Conservation (phyloP, 2,888 invertebrate species). For the Bursaphelenchus okinawaensis region DNA sequence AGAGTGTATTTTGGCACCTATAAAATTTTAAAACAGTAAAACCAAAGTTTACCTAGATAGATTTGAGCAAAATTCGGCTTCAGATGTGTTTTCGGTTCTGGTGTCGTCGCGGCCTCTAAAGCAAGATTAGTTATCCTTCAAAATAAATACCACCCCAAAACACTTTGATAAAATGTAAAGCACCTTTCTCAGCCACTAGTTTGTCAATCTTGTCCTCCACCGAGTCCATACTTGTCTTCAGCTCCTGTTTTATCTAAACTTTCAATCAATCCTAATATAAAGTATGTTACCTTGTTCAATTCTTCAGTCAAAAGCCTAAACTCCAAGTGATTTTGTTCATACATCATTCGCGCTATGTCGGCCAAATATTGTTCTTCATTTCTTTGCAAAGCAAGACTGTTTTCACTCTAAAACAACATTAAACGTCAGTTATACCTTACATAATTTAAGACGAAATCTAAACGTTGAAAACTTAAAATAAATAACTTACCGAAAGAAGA, state of each 20-base stretch:
- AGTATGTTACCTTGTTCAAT: neutral
- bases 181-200: neutral
- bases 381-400: neutral
- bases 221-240: neutral
- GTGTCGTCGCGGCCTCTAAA: neutral
- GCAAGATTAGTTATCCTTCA: neutral
- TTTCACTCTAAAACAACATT: neutral
- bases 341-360: neutral
- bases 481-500: no score
- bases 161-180: neutral
- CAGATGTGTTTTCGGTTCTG: neutral
- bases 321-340: neutral
- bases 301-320: neutral
- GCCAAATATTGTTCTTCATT: neutral
- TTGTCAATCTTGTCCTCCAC: neutral
- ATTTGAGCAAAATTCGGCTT: neutral
- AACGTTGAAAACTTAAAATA: no score
- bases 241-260: neutral
- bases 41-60: no score
- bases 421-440: no score
- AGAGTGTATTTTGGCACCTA: neutral
- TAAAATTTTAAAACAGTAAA: no score
- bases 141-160: no score
- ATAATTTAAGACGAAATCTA: no score
- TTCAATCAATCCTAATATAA: neutral